A percentile compares a stretch with the other conserved stretches of the same genome.
phyloP scores from a whole-genome alignment of 1,140 invertebrate genomes.

The Littorina saxatilis region DNA sequence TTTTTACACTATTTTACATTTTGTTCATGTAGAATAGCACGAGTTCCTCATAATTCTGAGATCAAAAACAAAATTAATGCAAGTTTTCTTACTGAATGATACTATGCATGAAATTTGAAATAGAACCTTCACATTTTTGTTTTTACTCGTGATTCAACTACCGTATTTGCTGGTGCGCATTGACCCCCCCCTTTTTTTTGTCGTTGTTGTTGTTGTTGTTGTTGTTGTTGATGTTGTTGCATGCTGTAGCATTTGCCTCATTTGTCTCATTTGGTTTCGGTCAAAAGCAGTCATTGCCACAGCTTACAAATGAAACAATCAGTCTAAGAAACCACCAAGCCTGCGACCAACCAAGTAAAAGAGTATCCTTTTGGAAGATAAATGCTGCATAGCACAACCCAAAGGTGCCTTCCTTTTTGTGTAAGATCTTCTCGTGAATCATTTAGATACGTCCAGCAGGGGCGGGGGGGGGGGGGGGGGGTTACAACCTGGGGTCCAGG shows the following conservation, averaged over 20 bases:
- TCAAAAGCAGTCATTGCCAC: not conserved
- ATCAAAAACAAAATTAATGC: not conserved
- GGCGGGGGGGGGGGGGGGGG: too few species aligned
- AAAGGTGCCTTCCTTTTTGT: too few species aligned
- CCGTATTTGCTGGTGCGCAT: not conserved
- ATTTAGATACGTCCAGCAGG: too few species aligned
- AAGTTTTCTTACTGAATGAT: not conserved
- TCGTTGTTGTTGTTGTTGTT: conserved; percentile 26
- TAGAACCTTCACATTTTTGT: too few species aligned
- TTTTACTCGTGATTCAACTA: not conserved
- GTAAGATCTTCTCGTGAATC: too few species aligned
- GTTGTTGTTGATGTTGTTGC: conserved; percentile 8
- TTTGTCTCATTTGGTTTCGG: not conserved
- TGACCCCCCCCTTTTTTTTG: not conserved
- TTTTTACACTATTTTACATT: not conserved
- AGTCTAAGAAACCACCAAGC: not conserved
- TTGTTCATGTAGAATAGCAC: not conserved
- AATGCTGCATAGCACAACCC: too few species aligned
- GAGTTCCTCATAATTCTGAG: not conserved
- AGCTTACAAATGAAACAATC: not conserved
- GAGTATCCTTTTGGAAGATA: too few species aligned
- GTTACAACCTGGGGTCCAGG: too few species aligned
- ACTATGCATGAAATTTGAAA: not conserved
- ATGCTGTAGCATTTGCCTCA: not conserved
- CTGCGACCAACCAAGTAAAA: too few species aligned